Evolutionary conservation across 2,113 vertebrate species (phyloP).

Genomic region (Dolichotis patagonum): DNA sequence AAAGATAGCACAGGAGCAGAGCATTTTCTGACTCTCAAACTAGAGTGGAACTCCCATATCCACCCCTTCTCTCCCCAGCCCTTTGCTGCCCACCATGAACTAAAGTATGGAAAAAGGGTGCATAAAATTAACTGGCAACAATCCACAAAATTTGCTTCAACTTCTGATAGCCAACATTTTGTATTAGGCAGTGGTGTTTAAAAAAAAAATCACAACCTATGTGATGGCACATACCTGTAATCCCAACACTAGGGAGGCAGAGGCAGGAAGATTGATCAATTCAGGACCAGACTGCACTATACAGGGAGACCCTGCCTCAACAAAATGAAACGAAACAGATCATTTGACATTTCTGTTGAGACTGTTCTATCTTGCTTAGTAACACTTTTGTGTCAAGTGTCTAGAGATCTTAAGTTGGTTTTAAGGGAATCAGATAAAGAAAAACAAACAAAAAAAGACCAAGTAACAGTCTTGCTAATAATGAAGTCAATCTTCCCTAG

Average conservation of each 20-base stretch:
- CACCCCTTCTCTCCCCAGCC: not conserved
- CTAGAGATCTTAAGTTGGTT: conserved; percentile 43
- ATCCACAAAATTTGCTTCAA: conserved; percentile 23
- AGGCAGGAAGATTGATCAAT: not conserved
- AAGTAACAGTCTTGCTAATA: conserved; percentile 32
- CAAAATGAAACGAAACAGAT: not conserved
- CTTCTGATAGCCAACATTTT: conserved; percentile 38
- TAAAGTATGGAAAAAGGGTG: conserved; percentile 16
- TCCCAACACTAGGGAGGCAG: not conserved
- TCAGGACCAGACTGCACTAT: not conserved
- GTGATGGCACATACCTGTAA: not conserved
- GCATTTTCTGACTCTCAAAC: not conserved
- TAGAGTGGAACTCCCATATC: not conserved
- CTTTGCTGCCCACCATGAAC: not conserved
- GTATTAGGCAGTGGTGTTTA: not conserved
- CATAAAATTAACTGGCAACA: conserved; percentile 17
- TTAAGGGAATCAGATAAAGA: not conserved
- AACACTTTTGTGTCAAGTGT: conserved; percentile 21
- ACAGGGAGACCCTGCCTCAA: not conserved
- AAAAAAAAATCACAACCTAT: not conserved
- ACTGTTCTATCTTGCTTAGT: conserved; percentile 19
- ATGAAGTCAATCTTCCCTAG: not conserved
- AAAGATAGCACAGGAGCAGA: not conserved
- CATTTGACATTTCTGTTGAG: conserved; percentile 45
- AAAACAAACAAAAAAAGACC: no score